Conservation (phyloP, 2,113 vertebrate species). For the Sclerurus mexicanus region DNA sequence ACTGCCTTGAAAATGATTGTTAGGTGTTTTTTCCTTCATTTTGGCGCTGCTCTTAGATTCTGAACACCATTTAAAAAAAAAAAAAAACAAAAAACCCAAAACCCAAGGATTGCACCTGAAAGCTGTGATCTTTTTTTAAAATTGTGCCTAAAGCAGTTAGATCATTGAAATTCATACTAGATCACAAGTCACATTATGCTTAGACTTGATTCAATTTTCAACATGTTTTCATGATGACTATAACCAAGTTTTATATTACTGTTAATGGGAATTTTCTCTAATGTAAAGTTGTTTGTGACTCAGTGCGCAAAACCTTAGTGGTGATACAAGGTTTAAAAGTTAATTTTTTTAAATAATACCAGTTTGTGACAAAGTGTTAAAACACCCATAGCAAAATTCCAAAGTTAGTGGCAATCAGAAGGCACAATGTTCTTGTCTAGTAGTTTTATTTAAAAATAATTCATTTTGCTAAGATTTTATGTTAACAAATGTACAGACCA, state of each 20-base stretch:
- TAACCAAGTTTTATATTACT: conserved; percentile 25
- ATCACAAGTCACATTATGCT: conserved; percentile 42
- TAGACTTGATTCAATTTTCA: conserved; percentile 70
- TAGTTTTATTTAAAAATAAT: conserved; percentile 64
- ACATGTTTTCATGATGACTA: conserved; percentile 67
- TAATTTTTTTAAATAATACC: conserved; percentile 71
- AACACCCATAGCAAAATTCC: conserved; percentile 21
- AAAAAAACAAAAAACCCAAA: no score
- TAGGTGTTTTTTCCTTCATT: conserved; percentile 11
- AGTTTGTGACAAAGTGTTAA: conserved; percentile 72
- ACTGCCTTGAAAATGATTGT: conserved; percentile 67
- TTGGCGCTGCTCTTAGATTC: not conserved
- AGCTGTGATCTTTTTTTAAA: conserved; percentile 9
- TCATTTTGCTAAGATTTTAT: conserved; percentile 68
- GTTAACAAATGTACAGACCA: conserved; percentile 76
- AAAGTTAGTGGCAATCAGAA: conserved; percentile 67
- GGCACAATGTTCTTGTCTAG: conserved; percentile 56
- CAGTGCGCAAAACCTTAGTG: conserved; percentile 49
- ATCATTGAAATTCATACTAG: conserved; percentile 47
- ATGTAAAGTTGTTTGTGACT: conserved; percentile 62
- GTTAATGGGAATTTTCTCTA: conserved; percentile 53
- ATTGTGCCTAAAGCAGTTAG: conserved; percentile 25
- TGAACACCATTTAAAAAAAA: not conserved
- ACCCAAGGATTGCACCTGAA: conserved; percentile 37
- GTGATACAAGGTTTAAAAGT: conserved; percentile 59